Conservation (phyloP, 2,797 vertebrate species). For the Callimico goeldii region DNA sequence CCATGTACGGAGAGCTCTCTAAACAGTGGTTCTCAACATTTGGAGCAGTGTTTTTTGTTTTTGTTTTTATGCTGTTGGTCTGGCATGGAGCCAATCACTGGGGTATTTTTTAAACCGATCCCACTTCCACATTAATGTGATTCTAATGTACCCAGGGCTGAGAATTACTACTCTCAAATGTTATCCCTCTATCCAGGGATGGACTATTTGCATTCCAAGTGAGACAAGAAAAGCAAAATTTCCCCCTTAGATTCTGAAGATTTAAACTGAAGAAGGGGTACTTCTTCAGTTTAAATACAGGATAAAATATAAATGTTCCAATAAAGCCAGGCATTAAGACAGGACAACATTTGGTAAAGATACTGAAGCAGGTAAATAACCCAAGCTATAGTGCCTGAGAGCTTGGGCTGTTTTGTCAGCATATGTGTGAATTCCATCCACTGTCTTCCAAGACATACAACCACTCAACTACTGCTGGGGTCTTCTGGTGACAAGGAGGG, state of each 20-base stretch:
- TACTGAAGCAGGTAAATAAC: background rate
- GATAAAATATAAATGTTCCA: background rate
- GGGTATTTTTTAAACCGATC: background rate
- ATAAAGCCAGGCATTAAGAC: background rate
- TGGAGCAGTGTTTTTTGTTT: background rate
- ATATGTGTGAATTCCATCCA: background rate
- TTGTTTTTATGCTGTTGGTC: background rate
- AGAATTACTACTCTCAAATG: background rate
- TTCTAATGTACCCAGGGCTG: background rate
- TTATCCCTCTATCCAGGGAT: background rate
- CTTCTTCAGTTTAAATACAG: background rate
- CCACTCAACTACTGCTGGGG: background rate
- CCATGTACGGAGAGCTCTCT: background rate
- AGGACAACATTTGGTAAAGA: background rate
- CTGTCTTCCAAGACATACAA: background rate
- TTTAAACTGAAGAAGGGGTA: too few relatives aligned
- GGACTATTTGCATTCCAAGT: background rate
- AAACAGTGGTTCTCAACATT: background rate
- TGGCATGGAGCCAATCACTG: background rate
- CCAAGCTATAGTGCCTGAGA: background rate
- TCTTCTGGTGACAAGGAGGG: rapidly evolving
- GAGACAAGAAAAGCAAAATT: background rate
- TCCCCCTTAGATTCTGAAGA: background rate
- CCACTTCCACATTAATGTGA: background rate
- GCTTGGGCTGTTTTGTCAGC: background rate